Evolutionary conservation across 1,140 invertebrate genomes (phyloP), one percentile per base, ranked within the genome.

Genomic region (Metaphire vulgaris): DNA sequence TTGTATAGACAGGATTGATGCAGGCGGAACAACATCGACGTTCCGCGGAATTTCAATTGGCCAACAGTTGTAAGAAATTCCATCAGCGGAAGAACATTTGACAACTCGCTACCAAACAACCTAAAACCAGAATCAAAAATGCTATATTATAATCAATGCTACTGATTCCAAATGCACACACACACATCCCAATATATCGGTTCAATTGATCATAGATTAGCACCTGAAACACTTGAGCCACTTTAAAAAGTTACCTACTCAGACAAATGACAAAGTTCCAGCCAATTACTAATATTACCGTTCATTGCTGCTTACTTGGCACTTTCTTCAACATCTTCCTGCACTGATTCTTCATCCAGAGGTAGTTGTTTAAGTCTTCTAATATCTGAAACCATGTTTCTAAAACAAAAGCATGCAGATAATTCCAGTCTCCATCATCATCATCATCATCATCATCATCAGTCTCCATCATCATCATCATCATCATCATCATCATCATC

Each of bases 31-130:
- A 89, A 80, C 33, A 85, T 82, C 1, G 89, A 89, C 2, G 89
- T 89, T 0, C 89, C 89, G 69, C 89, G 81, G 80, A 89, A 89
- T 77, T 88, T 88, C 15, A 89, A 81, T 71, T 88, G 87, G 1
- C 89, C 89, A 1, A 89, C 88, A 29, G 85, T 86, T 6, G 82
- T 84, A 6, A 89, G 80, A 80, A 89, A 89, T 72, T 88, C 86
- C 16, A 81, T 82, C 12, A 88, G 79, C 2, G 83, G 79, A 0
- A 89, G 79, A 21, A 80, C 82, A 33, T 83, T 80, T 76, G 79
- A 79, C 30, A 78, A 80, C 34, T 83, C 80, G 67, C 82, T 76
- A 29, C 85, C 86, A 84, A 88, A 88, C 32, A 86, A 77, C 79
- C 86, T 87, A 75, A 30, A 81, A 67, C 77, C 14, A 66, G 66